phyloP scores from a whole-genome alignment of 2,888 invertebrate species.

The Prosopocoilus inquinatus region DNA sequence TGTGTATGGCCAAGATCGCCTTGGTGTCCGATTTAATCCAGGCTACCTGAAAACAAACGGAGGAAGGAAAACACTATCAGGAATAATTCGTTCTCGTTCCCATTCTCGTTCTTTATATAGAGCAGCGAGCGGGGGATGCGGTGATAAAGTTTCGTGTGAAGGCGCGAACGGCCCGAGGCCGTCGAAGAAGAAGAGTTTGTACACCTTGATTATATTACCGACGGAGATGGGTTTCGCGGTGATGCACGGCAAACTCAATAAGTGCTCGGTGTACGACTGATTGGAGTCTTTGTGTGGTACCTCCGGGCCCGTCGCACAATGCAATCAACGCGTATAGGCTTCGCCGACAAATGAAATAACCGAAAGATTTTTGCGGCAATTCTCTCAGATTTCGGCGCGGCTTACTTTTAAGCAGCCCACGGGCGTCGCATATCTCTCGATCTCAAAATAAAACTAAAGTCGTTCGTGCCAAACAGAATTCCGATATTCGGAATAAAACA shows the following conservation, averaged over 20 bases:
- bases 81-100: neutral
- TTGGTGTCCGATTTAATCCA: slow-evolving; percentile 92
- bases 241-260: slow-evolving; percentile 51
- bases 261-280: slow-evolving; percentile 50
- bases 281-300: slow-evolving; percentile 51
- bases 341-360: slow-evolving; percentile 34
- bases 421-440: slow-evolving; percentile 3
- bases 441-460: neutral
- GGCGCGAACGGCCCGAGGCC: slow-evolving; percentile 22
- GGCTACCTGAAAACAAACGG: slow-evolving; percentile 65
- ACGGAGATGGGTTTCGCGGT: slow-evolving; percentile 44
- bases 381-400: slow-evolving; percentile 7
- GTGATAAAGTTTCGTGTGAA: slow-evolving; percentile 37
- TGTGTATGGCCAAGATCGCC: slow-evolving; percentile 85
- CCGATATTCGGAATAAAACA: neutral
- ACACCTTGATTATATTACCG: slow-evolving; percentile 47
- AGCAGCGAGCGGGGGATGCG: slow-evolving; percentile 10
- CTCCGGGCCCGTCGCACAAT: slow-evolving; percentile 47
- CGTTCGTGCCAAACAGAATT: too few relatives aligned
- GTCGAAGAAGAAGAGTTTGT: slow-evolving; percentile 35
- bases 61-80: slow-evolving; percentile 10
- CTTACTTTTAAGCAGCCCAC: slow-evolving; percentile 2
- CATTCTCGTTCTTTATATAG: neutral
- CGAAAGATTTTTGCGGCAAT: slow-evolving; percentile 25
- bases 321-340: slow-evolving; percentile 48